Conservation (phyloP, 2,113 vertebrate species). For the Periophthalmus modestus region DNA sequence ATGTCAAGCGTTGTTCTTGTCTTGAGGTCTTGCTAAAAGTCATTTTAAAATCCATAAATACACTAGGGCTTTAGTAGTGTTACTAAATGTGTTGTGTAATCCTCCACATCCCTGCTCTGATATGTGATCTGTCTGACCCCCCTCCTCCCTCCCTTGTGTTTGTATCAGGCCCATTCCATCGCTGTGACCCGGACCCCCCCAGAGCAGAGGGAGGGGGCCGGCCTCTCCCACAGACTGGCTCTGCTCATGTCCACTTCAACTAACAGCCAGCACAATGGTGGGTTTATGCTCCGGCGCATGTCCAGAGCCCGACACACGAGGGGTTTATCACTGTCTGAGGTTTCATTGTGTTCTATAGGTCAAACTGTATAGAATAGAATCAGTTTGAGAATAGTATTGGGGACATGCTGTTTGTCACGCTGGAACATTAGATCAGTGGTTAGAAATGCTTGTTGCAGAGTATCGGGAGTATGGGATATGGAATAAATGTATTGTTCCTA, state of each 20-base stretch:
- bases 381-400: slow-evolving; percentile 7
- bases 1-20: neutral
- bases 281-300: slow-evolving; percentile 47
- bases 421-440: neutral
- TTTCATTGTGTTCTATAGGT: slow-evolving; percentile 16
- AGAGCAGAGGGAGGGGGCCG: slow-evolving; percentile 65
- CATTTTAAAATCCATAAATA: slow-evolving; percentile 6
- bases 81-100: slow-evolving; percentile 20
- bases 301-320: neutral
- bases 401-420: slow-evolving; percentile 4
- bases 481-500: too few relatives aligned
- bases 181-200: slow-evolving; percentile 67
- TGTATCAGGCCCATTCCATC: slow-evolving; percentile 76
- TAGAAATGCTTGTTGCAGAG: neutral
- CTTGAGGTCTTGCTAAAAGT: neutral
- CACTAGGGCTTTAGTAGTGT: neutral
- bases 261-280: slow-evolving; percentile 69
- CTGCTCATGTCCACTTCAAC: slow-evolving; percentile 59
- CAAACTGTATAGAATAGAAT: slow-evolving; percentile 32
- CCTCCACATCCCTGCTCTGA: slow-evolving; percentile 27
- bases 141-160: slow-evolving; percentile 34
- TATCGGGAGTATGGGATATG: too few relatives aligned
- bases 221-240: slow-evolving; percentile 72
- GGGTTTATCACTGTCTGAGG: slow-evolving; percentile 25
- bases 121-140: slow-evolving; percentile 44